These are phyloP conservation scores for Syrphus vitripennis DNA, from an alignment of 2,888 invertebrate species.

Conservation along the genomic window DNA sequence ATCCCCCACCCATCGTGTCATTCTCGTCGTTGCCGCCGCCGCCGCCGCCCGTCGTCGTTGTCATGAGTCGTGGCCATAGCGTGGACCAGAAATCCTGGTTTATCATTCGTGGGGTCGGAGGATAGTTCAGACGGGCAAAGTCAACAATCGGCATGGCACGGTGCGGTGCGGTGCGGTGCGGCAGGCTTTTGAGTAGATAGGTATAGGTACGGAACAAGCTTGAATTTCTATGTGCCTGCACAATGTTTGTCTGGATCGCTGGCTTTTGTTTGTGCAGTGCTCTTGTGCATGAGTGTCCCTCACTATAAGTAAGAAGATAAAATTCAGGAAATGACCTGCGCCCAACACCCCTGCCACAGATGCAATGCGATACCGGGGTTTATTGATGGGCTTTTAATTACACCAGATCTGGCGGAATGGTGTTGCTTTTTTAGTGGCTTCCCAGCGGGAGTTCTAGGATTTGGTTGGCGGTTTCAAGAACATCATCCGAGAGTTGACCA, in stretches of 20 bases:
- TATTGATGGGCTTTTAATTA: constrained; percentile 72
- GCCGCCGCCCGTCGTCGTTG: background rate
- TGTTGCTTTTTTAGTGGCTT: constrained; percentile 55
- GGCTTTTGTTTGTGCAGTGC: constrained; percentile 43
- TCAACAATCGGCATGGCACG: constrained; percentile 61
- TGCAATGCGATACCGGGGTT: constrained; percentile 69
- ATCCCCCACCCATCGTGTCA: constrained; percentile 3
- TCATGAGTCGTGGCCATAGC: constrained; percentile 29
- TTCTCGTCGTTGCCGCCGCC: background rate
- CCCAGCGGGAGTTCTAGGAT: constrained; percentile 65
- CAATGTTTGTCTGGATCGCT: constrained; percentile 60
- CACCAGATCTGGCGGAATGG: constrained; percentile 41
- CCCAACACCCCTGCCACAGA: constrained; percentile 66
- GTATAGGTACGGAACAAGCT: constrained; percentile 37
- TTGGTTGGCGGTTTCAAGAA: constrained; percentile 67
- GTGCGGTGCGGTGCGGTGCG: too few species aligned
- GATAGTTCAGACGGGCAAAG: constrained; percentile 63
- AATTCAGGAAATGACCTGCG: constrained; percentile 70
- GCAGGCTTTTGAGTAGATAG: background rate
- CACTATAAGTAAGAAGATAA: constrained; percentile 67
- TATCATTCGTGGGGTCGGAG: constrained; percentile 56
- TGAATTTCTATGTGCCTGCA: constrained; percentile 24
- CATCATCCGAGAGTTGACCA: constrained; percentile 47
- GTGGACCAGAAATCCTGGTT: constrained; percentile 70
- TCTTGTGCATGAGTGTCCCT: constrained; percentile 41